A percentile compares a stretch with the other conserved stretches of the same genome.
Evolutionary conservation across 2,113 vertebrate species (phyloP).

Genomic region (Carassius gibelio): DNA sequence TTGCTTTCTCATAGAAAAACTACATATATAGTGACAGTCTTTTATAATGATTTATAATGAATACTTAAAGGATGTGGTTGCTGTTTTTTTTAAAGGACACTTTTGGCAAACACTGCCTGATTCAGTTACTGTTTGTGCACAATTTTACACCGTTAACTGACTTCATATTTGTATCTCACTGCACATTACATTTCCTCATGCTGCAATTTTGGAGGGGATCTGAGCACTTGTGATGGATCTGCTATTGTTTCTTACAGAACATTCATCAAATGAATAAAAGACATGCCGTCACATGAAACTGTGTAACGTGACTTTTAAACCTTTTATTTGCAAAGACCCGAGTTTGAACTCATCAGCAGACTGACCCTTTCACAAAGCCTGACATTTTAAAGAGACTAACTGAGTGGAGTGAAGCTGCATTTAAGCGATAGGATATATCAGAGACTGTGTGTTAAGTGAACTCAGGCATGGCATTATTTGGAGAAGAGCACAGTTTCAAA

Average conservation of each 20-base stretch:
- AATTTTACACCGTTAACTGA: neutral
- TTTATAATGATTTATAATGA: neutral
- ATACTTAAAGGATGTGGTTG: neutral
- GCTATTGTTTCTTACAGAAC: neutral
- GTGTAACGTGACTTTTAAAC: slow-evolving; percentile 11
- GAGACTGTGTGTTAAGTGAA: neutral
- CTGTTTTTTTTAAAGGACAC: neutral
- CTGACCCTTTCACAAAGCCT: neutral
- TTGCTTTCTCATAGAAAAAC: too few species aligned
- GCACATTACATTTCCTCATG: neutral
- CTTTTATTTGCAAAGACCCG: neutral
- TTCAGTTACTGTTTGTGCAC: neutral
- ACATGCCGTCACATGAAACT: neutral
- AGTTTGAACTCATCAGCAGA: neutral
- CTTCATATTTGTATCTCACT: neutral
- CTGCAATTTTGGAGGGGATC: neutral
- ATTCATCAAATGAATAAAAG: slow-evolving; percentile 9
- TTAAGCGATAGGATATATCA: neutral
- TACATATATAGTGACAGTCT: too few species aligned
- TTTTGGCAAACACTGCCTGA: neutral
- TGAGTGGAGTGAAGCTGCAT: neutral
- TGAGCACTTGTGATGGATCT: neutral
- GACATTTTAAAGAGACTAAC: slow-evolving; percentile 21
- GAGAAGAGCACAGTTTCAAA: too few species aligned
- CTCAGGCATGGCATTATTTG: neutral